Base-by-base conservation (phyloP, 2,113 vertebrate species). In the Genyomyrus donnyi region DNA sequence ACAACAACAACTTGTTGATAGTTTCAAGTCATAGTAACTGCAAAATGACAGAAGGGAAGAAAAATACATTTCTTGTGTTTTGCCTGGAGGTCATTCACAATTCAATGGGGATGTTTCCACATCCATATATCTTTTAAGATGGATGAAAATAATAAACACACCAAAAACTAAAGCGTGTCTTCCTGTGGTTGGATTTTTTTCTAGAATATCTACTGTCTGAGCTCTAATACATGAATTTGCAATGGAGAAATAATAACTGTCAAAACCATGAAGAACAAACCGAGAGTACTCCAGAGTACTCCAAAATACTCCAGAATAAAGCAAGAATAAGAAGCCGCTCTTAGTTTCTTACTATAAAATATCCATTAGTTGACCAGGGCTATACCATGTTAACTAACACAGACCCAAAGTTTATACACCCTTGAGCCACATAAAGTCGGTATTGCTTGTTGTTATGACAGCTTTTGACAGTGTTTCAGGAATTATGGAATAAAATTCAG, bases 1-100 rank as follows among this genome's bases (percentile, higher is more conserved):
- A 95, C 96, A 97, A 97, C 97, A 97, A 97, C 96, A 97, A 96
- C 95, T 97, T 96, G 96, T 96, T 93, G 96, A 97, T 94, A 93
- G 95, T 95, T 97, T 96, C 96, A 97, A 97, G 97, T 95, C 95
- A 96, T 96, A 96, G 95, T 96, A 94, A 95, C 95, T 96, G 93
- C 96, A 96, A 96, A 93, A 94, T 93, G 93, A 96, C 93, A 15
- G 70, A 95, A 94, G 95, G 94, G 94, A 96, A 94, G 93, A 83
- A 90, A 80, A 95, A 95, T 96, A 87, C 94, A 70, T 35, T 91
- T 88, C 91, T 88, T 91, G 74, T 83, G 80, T 85, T 83, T 88
- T 66, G 15, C 46, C 74, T 3, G 27, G 52, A 83, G 85, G 80
- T 48, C 90, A 89, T 88, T 91, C 85, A 24, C 86, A 77, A 93